Base-by-base conservation (phyloP, 2,888 invertebrate genomes). In the Dasypogon diadema region DNA sequence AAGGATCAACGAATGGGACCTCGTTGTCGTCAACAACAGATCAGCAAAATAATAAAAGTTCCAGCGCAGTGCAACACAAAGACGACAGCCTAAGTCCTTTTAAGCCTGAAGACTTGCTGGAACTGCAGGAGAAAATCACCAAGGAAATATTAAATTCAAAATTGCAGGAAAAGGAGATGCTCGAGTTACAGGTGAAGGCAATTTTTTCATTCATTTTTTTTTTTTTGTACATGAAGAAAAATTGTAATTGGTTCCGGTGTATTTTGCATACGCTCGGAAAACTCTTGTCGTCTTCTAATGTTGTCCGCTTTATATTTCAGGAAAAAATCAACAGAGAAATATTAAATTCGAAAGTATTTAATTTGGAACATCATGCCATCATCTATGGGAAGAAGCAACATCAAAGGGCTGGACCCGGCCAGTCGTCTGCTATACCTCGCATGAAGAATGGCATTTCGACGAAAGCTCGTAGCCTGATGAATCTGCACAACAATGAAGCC, bases 401-500 rank as follows among this genome's bases (percentile, higher is more conserved):
- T 58, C 75, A 75, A 70, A 74, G 75, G 46, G 12, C 37, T 10
- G 72, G 72, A 30, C 18, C 26, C 2, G 54, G 70, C 1, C 70
- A 70, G 10, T 63, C 82, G 77, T 79, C 55, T 10, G 26, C 55
- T 4, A 16, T 77, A 14, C 74, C 74, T 58, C 77, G 79, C 12
- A 68, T 82, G 78, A 83, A 83, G 78, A 83, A 81, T 77, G 78
- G 81, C 21, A 78, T 81, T 75, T 81, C 82, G 48, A 79, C 79
- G 24, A 86, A 86, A 80, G 97, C 96, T 1, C 88, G 95, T 48
- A 93, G 94, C 83, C 89, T 98, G 79, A 98, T 99, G 96, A 98
- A 99, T 88, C 88, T 98, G 74, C 98, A 98, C 86, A 99, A 99
- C 87, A 99, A 99, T 86, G 98, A 99, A 85, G 99, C 98, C 42